Evolutionary conservation across 2,888 invertebrate genomes (phyloP), one percentile per base, ranked within the genome.

Genomic region (Eupsilia transversa): DNA sequence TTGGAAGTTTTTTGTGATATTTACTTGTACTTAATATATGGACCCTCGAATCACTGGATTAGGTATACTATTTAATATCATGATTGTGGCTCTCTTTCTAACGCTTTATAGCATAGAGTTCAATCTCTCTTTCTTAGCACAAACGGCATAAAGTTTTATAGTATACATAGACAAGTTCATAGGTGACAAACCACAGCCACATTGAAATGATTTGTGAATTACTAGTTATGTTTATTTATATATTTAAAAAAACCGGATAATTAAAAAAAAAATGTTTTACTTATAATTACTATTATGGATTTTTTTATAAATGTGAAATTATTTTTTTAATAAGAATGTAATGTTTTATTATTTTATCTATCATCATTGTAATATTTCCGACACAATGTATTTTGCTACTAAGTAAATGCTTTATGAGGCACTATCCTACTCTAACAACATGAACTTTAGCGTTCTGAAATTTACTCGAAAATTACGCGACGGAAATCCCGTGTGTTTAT

Each of bases 11-110:
- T n/a, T 30, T n/a, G 60, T 46, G 68, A 46, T 74, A 72, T 74
- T 72, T 74, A 74, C 60, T 72, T 61, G 60, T 33, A n/a, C 27
- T 41, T 27, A 27, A 10, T 27, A 20, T 43, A 41, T 2, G 27
- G 12, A 27, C 1, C 14, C n/a, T 27, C 23, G 35, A 33, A 56
- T 70, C 10, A 17, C n/a, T 64, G 1, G 7, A 64, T 38, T 7
- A n/a, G n/a, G 3, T 33, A 3, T n/a, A 38, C 52, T 67, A 7
- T 17, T 67, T 23, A 17, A 35, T 64, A 23, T 64, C 35, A 30
- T 30, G 7, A 52, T 23, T 41, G 10, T 41, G 38, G 14, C 17
- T 57, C 17, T 72, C 27, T 46, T 23, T 57, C 69, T 57, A 17
- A 56, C 68, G 10, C 17, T 43, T 20, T 27, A 4, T 20, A 17